Base-by-base conservation (phyloP, 2,797 vertebrate species). In the Propithecus perrieri region DNA sequence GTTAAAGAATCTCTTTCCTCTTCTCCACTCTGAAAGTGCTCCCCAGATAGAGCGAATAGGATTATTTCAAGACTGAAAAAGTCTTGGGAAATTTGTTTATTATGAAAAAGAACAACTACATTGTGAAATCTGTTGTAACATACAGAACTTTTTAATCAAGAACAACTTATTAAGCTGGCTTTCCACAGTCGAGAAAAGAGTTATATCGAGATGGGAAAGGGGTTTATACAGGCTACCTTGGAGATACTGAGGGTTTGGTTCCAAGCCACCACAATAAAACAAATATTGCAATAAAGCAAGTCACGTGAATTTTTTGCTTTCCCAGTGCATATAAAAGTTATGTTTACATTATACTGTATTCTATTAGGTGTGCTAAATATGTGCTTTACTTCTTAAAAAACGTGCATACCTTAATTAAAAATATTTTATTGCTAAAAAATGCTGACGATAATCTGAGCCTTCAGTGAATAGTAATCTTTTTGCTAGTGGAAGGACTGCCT, bases 181-280 rank as follows among this genome's bases (percentile, higher is more conserved):
- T 97, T 81, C 48, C 50, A 97, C 8, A 85, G 48, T 53, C 30
- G 59, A 59, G 38, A 94, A 96, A 57, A 83, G 26, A 61, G 30
- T 13, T 91, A 33, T 3, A 48, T 30, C 20, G 22, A 22, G 15
- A 80, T 38, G 30, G 28, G 24, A 71, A 83, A 85, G 41, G 35
- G 72, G 15, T 41, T 86, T 53, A 53, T 4, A 13, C 7, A 75
- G 0, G 8, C 43, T 18, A 30, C 41, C 26, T 46, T 74, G 14
- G 26, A 74, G 71, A 74, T 28, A 30, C 14, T 74, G 26, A 18
- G 41, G 72, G 15, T 33, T 48, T 30, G 43, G 15, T 75, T 74
- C 28, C 72, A 75, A 75, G 48, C 1, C 2, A 35, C 43, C 17
- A 14, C 4, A 17, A 41, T 72, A 43, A 72, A 43, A 38, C 24